A percentile compares a stretch with the other conserved stretches of the same genome.
These are phyloP conservation scores for Danionella dracula DNA, from an alignment of 2,797 vertebrate genomes.

Conservation along the genomic window DNA sequence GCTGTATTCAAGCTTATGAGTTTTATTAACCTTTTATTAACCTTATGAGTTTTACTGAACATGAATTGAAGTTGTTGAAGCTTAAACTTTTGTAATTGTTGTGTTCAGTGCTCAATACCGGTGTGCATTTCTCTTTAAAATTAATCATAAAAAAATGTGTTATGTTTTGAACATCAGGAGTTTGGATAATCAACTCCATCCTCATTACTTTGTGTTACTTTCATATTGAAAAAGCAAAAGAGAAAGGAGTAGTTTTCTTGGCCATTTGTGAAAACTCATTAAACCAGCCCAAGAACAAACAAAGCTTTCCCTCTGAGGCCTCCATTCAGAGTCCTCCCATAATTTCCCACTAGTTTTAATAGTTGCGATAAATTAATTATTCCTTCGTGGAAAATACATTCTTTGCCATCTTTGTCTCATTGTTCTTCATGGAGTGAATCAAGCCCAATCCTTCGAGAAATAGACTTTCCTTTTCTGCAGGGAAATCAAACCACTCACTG, in stretches of 20 bases:
- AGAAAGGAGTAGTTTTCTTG: slow-evolving; percentile 84
- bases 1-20: too few relatives aligned
- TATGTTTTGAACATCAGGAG: slow-evolving; percentile 51
- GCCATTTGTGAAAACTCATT: slow-evolving; percentile 99
- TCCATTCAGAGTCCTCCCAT: slow-evolving; percentile 91
- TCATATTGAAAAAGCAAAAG: slow-evolving; percentile 77
- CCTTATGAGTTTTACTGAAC: too few relatives aligned
- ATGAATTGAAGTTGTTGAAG: too few relatives aligned
- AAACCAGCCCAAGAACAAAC: slow-evolving; percentile 92
- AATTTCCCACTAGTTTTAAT: slow-evolving; percentile 94
- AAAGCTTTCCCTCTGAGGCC: slow-evolving; percentile 93
- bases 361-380: slow-evolving; percentile 99
- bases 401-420: slow-evolving; percentile 83
- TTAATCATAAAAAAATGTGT: too few relatives aligned
- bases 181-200: slow-evolving; percentile 66
- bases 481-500: slow-evolving; percentile 84
- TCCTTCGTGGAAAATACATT: slow-evolving; percentile 92
- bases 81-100: too few relatives aligned
- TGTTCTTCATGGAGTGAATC: slow-evolving; percentile 75
- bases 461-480: slow-evolving; percentile 79
- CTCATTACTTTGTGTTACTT: slow-evolving; percentile 75
- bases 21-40: too few relatives aligned
- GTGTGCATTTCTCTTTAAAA: too few relatives aligned
- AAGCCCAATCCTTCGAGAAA: slow-evolving; percentile 83
- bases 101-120: too few relatives aligned